Evolutionary conservation across 1,140 invertebrate genomes (phyloP).

Genomic region (Orius laevigatus): DNA sequence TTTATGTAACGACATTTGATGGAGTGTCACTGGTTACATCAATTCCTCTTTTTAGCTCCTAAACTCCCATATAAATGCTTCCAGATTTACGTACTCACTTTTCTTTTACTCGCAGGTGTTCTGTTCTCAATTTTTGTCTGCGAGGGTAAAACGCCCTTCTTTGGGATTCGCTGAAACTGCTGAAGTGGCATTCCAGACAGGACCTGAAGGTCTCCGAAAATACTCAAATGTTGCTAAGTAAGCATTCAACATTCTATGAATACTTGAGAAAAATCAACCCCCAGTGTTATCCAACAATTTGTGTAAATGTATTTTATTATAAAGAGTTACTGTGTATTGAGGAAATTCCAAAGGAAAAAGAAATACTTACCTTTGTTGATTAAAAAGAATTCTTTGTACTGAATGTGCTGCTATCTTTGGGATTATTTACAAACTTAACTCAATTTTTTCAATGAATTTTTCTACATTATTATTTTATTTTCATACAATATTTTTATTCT

Average conservation of each 20-base stretch:
- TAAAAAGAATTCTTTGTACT: no score
- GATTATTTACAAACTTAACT: no score
- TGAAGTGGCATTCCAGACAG: conserved; percentile 53
- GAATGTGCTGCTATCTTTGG: no score
- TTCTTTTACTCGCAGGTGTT: conserved; percentile 32
- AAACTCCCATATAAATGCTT: no score
- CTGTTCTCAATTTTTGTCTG: conserved; percentile 46
- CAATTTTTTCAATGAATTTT: no score
- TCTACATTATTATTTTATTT: no score
- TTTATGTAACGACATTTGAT: no score
- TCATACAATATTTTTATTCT: not conserved
- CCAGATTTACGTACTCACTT: no score
- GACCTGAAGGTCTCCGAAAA: conserved; percentile 39
- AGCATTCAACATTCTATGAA: not conserved
- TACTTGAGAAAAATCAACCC: not conserved
- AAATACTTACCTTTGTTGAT: not conserved
- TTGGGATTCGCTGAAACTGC: conserved; percentile 65
- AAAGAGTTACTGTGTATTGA: not conserved
- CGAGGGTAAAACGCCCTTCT: conserved; percentile 30
- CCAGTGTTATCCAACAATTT: no score
- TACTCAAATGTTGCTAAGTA: conserved; percentile 31
- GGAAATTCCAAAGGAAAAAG: no score
- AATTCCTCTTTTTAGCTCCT: no score
- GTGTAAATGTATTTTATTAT: not conserved
- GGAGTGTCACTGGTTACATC: no score